These are phyloP conservation scores for Pheosia gnoma DNA, from an alignment of 2,888 invertebrate genomes.

Conservation along the genomic window DNA sequence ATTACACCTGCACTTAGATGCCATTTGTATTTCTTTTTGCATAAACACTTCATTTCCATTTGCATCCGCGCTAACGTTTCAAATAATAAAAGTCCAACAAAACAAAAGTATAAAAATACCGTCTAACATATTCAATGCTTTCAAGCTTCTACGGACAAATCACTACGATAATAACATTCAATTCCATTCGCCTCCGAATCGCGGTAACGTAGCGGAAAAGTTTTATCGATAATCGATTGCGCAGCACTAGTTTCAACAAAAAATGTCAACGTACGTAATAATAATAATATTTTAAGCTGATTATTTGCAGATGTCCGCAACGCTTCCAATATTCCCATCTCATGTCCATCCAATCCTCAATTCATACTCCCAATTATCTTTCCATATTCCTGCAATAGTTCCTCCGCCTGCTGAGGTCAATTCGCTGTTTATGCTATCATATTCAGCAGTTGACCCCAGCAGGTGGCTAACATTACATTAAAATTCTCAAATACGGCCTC, in stretches of 20 bases:
- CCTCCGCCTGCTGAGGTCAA: too few relatives aligned
- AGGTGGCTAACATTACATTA: too few relatives aligned
- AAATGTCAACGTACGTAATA: constrained; percentile 34
- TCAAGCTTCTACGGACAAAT: constrained; percentile 45
- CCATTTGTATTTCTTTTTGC: too few relatives aligned
- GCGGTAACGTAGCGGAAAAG: constrained; percentile 45
- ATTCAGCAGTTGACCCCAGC: too few relatives aligned
- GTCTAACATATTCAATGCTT: constrained; percentile 35
- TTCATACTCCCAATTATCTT: too few relatives aligned
- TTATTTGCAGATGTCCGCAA: too few relatives aligned
- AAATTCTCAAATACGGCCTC: too few relatives aligned
- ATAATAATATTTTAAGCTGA: constrained; percentile 19
- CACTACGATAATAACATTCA: constrained; percentile 52
- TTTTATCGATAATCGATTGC: constrained; percentile 45
- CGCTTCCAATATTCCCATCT: too few relatives aligned
- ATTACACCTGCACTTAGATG: too few relatives aligned
- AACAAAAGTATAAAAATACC: constrained; percentile 18
- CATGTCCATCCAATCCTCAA: too few relatives aligned
- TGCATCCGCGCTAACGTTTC: not conserved
- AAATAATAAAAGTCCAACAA: constrained; percentile 13
- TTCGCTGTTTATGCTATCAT: too few relatives aligned
- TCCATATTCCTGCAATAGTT: too few relatives aligned
- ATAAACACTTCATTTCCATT: constrained; percentile 8
- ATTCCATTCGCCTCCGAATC: constrained; percentile 43
- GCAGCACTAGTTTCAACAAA: constrained; percentile 33